Evolutionary conservation across 2,797 vertebrate genomes (phyloP).

Genomic region (Mionectes olivaceus): DNA sequence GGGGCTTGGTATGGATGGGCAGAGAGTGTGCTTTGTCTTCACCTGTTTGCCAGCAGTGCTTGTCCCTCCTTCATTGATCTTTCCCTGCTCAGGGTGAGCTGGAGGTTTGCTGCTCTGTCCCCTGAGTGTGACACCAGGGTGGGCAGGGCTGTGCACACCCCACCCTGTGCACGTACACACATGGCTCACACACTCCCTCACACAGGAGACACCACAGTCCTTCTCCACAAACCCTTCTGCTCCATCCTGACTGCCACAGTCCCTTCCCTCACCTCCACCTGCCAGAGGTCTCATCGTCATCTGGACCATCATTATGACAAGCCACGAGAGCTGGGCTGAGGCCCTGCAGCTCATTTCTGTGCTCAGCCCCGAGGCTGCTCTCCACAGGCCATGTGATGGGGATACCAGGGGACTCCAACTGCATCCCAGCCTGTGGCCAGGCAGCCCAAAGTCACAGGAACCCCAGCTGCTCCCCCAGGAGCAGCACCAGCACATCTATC

Average conservation of each 20-base stretch:
- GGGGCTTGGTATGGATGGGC: background rate
- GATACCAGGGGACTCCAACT: fast-evolving
- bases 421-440: background rate
- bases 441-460: fast-evolving
- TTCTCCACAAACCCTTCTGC: background rate
- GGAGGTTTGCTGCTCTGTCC: background rate
- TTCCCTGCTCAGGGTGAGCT: background rate
- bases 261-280: background rate
- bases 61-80: background rate
- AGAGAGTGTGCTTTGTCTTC: background rate
- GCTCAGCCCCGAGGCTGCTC: fast-evolving
- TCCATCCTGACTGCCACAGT: background rate
- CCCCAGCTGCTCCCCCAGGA: background rate
- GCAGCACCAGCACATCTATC: background rate
- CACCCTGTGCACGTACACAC: background rate
- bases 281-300: background rate
- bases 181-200: too few relatives aligned
- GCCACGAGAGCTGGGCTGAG: background rate
- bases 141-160: background rate
- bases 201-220: background rate
- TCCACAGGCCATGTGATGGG: fast-evolving
- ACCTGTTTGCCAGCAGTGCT: background rate
- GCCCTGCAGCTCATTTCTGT: background rate
- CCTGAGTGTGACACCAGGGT: background rate
- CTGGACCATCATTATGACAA: background rate